Percentiles rank a stretch among this genome's conserved stretches.
These are phyloP conservation scores for Myotis findleyi DNA, from an alignment of 2,797 vertebrate species.

Conservation along the genomic window DNA sequence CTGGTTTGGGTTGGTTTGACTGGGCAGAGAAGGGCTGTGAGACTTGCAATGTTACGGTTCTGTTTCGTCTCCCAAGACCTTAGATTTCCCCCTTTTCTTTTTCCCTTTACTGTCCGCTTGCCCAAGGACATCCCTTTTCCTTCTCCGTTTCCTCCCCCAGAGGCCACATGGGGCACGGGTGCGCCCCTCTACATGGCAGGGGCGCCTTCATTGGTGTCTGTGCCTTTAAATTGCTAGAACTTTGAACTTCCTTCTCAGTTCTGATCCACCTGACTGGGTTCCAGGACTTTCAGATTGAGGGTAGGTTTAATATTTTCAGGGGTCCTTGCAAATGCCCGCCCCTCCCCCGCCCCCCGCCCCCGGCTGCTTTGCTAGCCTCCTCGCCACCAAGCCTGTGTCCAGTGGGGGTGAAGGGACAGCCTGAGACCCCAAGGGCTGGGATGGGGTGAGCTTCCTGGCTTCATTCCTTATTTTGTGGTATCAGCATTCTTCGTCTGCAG, in stretches of 20 bases:
- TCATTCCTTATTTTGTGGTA: neutral
- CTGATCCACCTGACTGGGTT: neutral
- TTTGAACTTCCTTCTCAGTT: constrained; percentile 19
- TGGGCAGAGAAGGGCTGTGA: neutral
- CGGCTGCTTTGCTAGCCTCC: neutral
- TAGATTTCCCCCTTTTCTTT: neutral
- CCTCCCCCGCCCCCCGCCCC: too few relatives aligned
- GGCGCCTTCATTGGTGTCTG: neutral
- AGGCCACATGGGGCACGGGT: neutral
- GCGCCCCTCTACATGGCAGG: neutral
- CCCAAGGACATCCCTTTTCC: neutral
- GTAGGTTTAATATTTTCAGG: neutral
- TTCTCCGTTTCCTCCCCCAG: neutral
- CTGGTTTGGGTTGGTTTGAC: constrained; percentile 16
- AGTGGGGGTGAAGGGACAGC: neutral
- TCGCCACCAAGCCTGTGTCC: neutral
- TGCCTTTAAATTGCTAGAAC: constrained; percentile 5
- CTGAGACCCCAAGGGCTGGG: neutral
- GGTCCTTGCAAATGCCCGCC: neutral
- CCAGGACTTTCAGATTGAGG: constrained; percentile 5
- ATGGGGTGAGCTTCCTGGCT: neutral
- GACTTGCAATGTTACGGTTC: neutral
- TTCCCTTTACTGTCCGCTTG: neutral
- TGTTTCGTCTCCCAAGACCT: neutral
- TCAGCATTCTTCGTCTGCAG: constrained; percentile 1